A percentile compares a stretch with the other conserved stretches of the same genome.
Evolutionary conservation across 2,113 vertebrate genomes (phyloP).

Genomic region (Leptosomus discolor): DNA sequence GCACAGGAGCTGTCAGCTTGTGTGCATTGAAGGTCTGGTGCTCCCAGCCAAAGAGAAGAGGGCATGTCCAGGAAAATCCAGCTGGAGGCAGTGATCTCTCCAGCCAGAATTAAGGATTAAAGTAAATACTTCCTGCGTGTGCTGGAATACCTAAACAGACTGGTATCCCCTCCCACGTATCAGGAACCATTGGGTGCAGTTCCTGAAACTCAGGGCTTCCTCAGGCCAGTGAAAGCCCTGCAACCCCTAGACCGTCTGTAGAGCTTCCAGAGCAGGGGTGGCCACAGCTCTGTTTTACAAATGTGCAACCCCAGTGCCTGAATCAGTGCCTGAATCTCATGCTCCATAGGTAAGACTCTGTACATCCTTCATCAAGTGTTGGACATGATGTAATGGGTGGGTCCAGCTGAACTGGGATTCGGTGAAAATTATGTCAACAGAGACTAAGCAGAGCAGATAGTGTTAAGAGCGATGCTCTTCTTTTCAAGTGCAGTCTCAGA

Average conservation of each 20-base stretch:
- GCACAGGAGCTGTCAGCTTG: not conserved
- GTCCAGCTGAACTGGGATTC: not conserved
- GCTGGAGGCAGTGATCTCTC: not conserved
- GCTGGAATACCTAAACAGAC: not conserved
- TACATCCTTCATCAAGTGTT: not conserved
- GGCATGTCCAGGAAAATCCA: not conserved
- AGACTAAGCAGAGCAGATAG: not conserved
- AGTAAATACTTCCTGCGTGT: not conserved
- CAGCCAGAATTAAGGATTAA: not conserved
- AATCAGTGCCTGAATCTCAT: not conserved
- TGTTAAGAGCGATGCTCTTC: not conserved
- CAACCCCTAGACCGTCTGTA: not conserved
- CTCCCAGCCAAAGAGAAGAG: not conserved
- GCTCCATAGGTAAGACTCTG: rapidly evolving
- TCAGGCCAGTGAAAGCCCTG: not conserved
- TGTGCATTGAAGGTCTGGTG: not conserved
- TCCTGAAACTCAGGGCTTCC: rapidly evolving
- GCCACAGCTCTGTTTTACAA: not conserved
- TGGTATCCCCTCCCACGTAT: rapidly evolving
- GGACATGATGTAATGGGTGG: rapidly evolving
- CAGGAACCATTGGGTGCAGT: not conserved
- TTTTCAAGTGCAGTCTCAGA: not conserved
- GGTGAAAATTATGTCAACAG: not conserved
- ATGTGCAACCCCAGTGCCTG: not conserved
- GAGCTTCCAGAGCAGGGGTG: not conserved